phyloP scores from a whole-genome alignment of 2,113 vertebrate genomes.

The Chloropsis hardwickii region DNA sequence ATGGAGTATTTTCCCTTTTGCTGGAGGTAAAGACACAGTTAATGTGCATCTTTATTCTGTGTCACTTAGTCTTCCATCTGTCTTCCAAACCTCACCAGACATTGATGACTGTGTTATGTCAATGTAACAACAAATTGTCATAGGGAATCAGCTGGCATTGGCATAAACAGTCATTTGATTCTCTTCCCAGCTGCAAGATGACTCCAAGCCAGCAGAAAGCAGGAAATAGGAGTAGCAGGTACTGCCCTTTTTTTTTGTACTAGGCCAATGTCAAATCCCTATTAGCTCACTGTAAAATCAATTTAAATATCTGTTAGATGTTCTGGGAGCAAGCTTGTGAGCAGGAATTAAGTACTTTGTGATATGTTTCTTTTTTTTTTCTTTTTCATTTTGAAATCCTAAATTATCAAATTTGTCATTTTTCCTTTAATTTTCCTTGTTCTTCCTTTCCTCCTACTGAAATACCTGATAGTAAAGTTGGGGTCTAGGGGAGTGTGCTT shows the following conservation, averaged over 20 bases:
- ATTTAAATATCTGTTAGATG: not conserved
- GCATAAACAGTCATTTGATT: not conserved
- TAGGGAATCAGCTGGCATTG: not conserved
- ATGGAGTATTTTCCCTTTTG: not conserved
- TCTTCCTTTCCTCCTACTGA: not conserved
- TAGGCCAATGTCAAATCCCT: not conserved
- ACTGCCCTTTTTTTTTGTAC: not conserved
- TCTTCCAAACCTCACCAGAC: not conserved
- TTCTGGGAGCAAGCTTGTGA: not conserved
- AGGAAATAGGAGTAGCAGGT: not conserved
- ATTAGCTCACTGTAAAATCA: not conserved
- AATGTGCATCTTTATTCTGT: not conserved
- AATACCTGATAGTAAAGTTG: not conserved
- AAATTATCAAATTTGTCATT: not conserved
- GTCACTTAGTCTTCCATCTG: not conserved
- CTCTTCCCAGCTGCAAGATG: not conserved
- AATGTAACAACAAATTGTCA: not conserved
- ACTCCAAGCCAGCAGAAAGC: not conserved
- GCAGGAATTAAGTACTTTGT: not conserved
- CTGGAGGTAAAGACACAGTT: not conserved
- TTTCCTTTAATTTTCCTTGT: not conserved
- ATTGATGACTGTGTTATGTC: not conserved
- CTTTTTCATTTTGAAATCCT: not conserved
- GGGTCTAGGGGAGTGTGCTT: accelerated
- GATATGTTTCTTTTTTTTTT: not conserved